Evolutionary conservation across 2,888 invertebrate genomes (phyloP).

Genomic region (Yponomeuta evonymella): DNA sequence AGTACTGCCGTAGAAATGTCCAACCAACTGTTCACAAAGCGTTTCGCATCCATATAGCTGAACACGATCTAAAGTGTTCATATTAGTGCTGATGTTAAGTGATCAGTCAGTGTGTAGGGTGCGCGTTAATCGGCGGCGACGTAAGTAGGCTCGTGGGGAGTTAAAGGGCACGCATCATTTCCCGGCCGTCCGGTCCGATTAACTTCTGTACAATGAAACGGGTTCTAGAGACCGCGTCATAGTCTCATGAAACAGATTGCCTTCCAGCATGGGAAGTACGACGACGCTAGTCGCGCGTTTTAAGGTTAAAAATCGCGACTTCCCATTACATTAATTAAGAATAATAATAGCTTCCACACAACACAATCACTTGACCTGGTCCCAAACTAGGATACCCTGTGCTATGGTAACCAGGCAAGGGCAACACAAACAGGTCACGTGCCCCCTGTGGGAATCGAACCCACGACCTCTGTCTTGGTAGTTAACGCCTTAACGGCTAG

Average conservation of each 20-base stretch:
- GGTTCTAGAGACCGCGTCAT: conserved; percentile 33
- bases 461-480: too few relatives aligned
- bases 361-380: too few relatives aligned
- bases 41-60: not conserved
- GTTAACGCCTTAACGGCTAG: too few relatives aligned
- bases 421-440: too few relatives aligned
- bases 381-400: too few relatives aligned
- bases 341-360: too few relatives aligned
- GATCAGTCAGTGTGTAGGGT: conserved; percentile 48
- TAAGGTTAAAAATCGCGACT: too few relatives aligned
- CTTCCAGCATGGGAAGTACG: not conserved
- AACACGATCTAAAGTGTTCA: conserved; percentile 12
- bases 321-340: too few relatives aligned
- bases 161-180: conserved; percentile 64
- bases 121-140: conserved; percentile 60
- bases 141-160: conserved; percentile 50
- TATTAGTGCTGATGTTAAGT: conserved; percentile 8
- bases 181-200: conserved; percentile 58
- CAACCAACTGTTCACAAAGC: not conserved
- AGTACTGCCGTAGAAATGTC: not conserved
- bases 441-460: too few relatives aligned
- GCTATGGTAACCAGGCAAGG: too few relatives aligned
- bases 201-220: conserved; percentile 52
- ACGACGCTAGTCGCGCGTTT: too few relatives aligned
- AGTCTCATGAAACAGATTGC: conserved; percentile 13